Percentiles rank a stretch among this genome's conserved stretches.
These are phyloP conservation scores for Coreius guichenoti DNA, from an alignment of 2,797 vertebrate genomes.

Conservation along the genomic window DNA sequence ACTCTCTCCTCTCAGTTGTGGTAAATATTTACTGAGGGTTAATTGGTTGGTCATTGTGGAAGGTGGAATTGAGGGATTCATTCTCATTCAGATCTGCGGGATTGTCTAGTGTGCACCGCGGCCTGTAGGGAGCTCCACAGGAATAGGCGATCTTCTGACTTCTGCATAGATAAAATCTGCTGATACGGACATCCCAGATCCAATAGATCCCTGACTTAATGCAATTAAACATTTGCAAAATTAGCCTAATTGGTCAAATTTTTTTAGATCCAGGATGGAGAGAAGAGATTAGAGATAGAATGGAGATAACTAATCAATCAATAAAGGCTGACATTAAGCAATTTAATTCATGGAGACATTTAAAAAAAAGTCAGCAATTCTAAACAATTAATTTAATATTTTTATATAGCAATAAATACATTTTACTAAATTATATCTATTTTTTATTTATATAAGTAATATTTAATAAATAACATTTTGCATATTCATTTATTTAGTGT, in stretches of 20 bases:
- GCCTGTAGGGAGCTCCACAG: conserved; percentile 24
- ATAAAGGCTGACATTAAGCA: not conserved
- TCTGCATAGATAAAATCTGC: conserved; percentile 47
- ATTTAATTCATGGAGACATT: not conserved
- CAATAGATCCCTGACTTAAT: not conserved
- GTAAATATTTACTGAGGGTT: conserved; percentile 49
- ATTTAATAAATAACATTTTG: too few species aligned
- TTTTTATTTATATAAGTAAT: not conserved
- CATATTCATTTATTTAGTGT: not conserved
- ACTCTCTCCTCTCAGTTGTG: conserved; percentile 18
- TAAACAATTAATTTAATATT: not conserved
- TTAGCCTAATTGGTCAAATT: not conserved
- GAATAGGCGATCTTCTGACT: conserved; percentile 13
- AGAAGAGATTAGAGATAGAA: not conserved
- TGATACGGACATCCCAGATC: not conserved
- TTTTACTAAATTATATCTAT: not conserved
- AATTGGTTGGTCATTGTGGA: conserved; percentile 34
- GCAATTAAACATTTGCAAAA: conserved; percentile 23
- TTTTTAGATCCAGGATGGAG: not conserved
- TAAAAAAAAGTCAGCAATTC: not conserved
- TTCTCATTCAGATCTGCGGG: conserved; percentile 21
- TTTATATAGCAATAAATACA: not conserved
- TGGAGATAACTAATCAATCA: conserved; percentile 6
- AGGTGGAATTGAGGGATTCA: conserved; percentile 21
- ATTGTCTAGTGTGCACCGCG: conserved; percentile 41